Evolutionary conservation across 2,888 invertebrate species (phyloP).

Genomic region (Tenodera sinensis): DNA sequence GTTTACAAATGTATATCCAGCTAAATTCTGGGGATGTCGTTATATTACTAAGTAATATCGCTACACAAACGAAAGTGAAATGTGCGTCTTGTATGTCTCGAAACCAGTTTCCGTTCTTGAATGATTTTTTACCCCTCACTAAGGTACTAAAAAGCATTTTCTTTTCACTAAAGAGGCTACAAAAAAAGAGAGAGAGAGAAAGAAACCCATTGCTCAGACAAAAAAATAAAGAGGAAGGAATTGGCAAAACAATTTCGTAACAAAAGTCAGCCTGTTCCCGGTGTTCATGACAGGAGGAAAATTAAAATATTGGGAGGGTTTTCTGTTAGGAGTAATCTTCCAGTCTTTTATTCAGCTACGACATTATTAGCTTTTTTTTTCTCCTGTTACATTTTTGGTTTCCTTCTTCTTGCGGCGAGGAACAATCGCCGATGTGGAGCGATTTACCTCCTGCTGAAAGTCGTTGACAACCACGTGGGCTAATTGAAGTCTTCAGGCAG

Average conservation of each 20-base stretch:
- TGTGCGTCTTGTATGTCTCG: background rate
- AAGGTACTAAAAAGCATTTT: background rate
- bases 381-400: background rate
- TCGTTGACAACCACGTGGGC: background rate
- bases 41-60: no score
- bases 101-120: background rate
- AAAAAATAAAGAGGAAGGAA: conserved; percentile 10
- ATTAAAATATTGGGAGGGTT: conserved; percentile 23
- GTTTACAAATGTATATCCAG: no score
- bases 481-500: background rate
- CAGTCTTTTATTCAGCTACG: conserved; percentile 22
- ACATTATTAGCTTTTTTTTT: background rate
- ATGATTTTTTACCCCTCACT: background rate
- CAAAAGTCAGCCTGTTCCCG: conserved; percentile 9
- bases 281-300: conserved; percentile 23
- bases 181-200: no score
- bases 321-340: conserved; percentile 14
- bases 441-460: conserved; percentile 10
- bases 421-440: conserved; percentile 8
- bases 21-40: no score
- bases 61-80: background rate
- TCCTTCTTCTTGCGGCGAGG: background rate
- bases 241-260: conserved; percentile 23
- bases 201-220: background rate
- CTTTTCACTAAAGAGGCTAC: background rate